Conservation (phyloP, 2,113 vertebrate species). For the Oxyura jamaicensis region DNA sequence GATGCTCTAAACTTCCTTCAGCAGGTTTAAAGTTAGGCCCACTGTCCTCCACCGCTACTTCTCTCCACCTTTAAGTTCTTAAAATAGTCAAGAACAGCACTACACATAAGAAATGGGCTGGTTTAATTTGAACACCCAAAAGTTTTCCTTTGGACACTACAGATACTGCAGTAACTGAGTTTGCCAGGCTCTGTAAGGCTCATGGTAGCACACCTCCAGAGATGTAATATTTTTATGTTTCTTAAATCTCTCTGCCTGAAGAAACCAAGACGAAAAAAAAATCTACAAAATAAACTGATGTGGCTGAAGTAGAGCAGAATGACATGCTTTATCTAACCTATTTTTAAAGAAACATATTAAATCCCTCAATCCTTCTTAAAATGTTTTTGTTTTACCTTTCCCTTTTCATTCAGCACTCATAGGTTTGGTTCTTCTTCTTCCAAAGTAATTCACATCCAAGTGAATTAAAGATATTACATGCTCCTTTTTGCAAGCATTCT, state of each 20-base stretch:
- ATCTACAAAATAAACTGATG: conserved; percentile 20
- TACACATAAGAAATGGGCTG: neutral
- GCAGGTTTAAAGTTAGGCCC: neutral
- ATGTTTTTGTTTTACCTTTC: neutral
- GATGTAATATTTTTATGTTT: conserved; percentile 9
- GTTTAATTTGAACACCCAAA: neutral
- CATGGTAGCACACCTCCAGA: neutral
- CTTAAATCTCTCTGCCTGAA: conserved; percentile 37
- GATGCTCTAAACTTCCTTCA: neutral
- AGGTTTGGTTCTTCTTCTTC: neutral
- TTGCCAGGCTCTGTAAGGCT: neutral
- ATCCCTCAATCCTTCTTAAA: neutral
- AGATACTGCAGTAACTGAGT: neutral
- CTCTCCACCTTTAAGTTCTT: neutral
- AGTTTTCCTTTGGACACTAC: neutral
- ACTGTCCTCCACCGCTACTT: neutral
- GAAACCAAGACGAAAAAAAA: conserved; percentile 20
- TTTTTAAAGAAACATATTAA: conserved; percentile 46
- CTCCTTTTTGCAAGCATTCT: neutral
- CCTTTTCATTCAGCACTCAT: neutral
- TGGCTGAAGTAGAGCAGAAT: conserved; percentile 59
- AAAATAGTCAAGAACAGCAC: neutral
- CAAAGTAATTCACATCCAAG: neutral
- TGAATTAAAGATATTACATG: neutral
- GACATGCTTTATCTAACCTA: conserved; percentile 42